These are phyloP conservation scores for Acanthococcus lagerstroemiae DNA, from an alignment of 2,888 invertebrate genomes.

Conservation along the genomic window DNA sequence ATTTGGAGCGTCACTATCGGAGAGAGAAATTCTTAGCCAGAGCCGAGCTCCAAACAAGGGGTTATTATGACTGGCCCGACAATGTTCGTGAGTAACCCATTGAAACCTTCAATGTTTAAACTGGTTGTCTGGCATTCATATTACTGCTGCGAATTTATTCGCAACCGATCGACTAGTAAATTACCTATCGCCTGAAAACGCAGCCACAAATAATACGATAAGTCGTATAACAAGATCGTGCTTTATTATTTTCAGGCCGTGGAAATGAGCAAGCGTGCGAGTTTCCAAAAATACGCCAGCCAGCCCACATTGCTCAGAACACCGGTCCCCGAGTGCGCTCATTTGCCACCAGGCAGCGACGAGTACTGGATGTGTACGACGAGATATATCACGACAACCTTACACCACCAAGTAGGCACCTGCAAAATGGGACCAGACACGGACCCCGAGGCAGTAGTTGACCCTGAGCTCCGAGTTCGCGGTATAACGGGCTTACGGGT, in stretches of 20 bases:
- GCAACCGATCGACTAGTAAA: too few relatives aligned
- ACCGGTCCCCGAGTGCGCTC: slow-evolving; percentile 41
- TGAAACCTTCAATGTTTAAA: too few relatives aligned
- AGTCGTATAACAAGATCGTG: too few relatives aligned
- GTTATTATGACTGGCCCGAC: too few relatives aligned
- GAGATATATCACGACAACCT: slow-evolving; percentile 56
- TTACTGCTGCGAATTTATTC: too few relatives aligned
- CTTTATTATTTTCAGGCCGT: slow-evolving; percentile 40
- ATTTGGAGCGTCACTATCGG: too few relatives aligned
- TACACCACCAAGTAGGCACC: slow-evolving; percentile 49
- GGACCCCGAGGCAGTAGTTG: slow-evolving; percentile 55
- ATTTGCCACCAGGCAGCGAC: slow-evolving; percentile 52
- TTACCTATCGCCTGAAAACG: too few relatives aligned
- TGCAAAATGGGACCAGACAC: slow-evolving; percentile 54
- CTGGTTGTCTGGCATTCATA: too few relatives aligned
- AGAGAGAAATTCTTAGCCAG: too few relatives aligned
- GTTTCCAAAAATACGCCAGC: slow-evolving; percentile 45
- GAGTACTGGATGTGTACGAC: slow-evolving; percentile 59
- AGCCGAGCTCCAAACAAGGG: too few relatives aligned
- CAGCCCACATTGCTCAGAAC: slow-evolving; percentile 38
- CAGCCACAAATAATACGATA: too few relatives aligned
- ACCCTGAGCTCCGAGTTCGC: slow-evolving; percentile 52
- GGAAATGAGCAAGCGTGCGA: slow-evolving; percentile 44
- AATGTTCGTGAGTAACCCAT: too few relatives aligned
- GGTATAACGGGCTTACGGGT: slow-evolving; percentile 60